Base-by-base conservation (phyloP, 2,113 vertebrate species). In the Catagonus wagneri region DNA sequence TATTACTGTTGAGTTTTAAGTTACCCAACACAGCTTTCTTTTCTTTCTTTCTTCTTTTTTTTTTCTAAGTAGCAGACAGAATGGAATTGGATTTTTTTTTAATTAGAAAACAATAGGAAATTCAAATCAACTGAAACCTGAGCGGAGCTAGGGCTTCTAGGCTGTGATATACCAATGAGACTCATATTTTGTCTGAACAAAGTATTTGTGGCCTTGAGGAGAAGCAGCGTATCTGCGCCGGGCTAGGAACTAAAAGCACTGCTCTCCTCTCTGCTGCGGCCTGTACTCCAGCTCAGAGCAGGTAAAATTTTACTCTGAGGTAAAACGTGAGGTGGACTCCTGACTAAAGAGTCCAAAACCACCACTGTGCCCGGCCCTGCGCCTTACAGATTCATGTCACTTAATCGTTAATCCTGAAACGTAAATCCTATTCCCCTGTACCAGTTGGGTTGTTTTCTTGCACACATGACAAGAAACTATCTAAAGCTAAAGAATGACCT, bases 101-200 rank as follows among this genome's bases (percentile, higher is more conserved):
- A 90, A 58, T 54, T 34, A 90, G 23, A 92, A 95, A 90, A 96
- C 32, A 92, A 84, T 1, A 91, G 8, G 81, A 25, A 17, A 79
- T 74, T 91, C 81, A 90, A 88, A 68, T 65, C 32, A 52, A 74
- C 68, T 94, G 74, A 69, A 91, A 69, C 23, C 32, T 56, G n/a
- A 71, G 34, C 8, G 88, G 50, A 89, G n/a, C 20, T 80, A 63
- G 32, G 29, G 60, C 50, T 84, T 89, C 78, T 65, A 71, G 39
- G 71, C 71, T 84, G 0, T 34, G 65, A 93, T 10, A 66, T 13
- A 61, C 23, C 85, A 76, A 44, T 84, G 34, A 85, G 23, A 79
- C 12, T 52, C 65, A 44, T 50, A 79, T 81, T 75, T 80, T 44
- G 84, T 72, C 32, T 87, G 54, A 56, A 83, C 79, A 11, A 56